Evolutionary conservation across 2,797 vertebrate genomes (phyloP).

Genomic region (Pantherophis vulpinus): DNA sequence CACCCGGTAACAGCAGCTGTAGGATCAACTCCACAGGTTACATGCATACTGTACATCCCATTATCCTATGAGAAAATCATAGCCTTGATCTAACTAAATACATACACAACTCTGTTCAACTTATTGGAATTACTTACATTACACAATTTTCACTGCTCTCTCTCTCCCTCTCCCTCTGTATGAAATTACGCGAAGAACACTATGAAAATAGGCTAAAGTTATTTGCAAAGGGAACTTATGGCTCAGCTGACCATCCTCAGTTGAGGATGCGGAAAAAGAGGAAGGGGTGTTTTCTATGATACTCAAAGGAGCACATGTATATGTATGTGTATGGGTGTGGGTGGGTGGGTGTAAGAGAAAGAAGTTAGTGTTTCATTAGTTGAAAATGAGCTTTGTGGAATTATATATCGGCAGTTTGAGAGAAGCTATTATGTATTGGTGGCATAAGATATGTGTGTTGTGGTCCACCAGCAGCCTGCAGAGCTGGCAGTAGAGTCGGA

Average conservation of each 20-base stretch:
- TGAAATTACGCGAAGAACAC: not conserved
- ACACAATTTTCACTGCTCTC: not conserved
- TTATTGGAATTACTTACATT: not conserved
- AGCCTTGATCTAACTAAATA: not conserved
- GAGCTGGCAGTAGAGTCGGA: too few relatives aligned
- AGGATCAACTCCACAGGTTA: not conserved
- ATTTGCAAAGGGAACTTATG: not conserved
- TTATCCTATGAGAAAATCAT: too few relatives aligned
- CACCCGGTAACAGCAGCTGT: not conserved
- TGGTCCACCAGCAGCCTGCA: too few relatives aligned
- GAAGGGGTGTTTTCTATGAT: not conserved
- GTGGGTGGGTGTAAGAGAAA: not conserved
- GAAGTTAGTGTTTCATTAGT: not conserved
- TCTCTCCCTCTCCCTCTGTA: too few relatives aligned
- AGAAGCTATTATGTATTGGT: not conserved
- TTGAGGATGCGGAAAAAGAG: not conserved
- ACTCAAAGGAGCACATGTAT: not conserved
- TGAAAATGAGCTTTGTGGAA: not conserved
- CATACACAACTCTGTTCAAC: not conserved
- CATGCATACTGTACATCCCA: not conserved
- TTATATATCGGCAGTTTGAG: not conserved
- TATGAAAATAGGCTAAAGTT: not conserved
- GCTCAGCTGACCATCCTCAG: not conserved
- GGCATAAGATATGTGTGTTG: not conserved
- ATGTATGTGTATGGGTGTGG: not conserved